Percentiles rank a stretch among this genome's conserved stretches.
Evolutionary conservation across 2,113 vertebrate genomes (phyloP).

Genomic region (Glareola pratincola): DNA sequence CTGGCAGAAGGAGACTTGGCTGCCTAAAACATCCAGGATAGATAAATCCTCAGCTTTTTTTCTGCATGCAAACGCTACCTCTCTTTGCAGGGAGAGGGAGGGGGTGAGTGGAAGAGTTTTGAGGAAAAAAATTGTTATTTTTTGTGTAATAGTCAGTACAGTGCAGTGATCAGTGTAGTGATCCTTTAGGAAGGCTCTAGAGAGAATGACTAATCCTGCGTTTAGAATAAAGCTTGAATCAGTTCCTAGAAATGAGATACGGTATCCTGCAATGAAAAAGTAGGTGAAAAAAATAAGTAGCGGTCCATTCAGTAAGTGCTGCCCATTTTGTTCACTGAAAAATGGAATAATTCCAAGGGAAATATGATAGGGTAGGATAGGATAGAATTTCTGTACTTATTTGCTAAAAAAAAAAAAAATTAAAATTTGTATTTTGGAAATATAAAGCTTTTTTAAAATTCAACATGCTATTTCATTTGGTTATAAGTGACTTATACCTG

Average conservation of each 20-base stretch:
- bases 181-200: background rate
- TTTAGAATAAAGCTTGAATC: background rate
- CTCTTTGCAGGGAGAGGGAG: background rate
- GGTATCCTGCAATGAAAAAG: background rate
- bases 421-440: background rate
- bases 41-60: background rate
- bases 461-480: background rate
- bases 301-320: background rate
- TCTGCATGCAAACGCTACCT: background rate
- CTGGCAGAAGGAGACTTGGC: background rate
- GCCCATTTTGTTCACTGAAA: background rate
- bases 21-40: background rate
- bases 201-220: background rate
- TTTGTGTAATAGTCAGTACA: background rate
- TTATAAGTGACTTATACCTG: background rate
- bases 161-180: background rate
- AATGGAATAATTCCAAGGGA: background rate
- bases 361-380: background rate
- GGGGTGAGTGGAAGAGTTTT: background rate
- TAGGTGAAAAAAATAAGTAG: background rate
- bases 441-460: background rate
- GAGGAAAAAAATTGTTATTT: background rate
- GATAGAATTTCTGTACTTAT: background rate
- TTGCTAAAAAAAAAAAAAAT: background rate
- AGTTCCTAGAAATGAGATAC: background rate